Base-by-base conservation (phyloP, 2,888 invertebrate species). In the Agriopis leucophaearia region DNA sequence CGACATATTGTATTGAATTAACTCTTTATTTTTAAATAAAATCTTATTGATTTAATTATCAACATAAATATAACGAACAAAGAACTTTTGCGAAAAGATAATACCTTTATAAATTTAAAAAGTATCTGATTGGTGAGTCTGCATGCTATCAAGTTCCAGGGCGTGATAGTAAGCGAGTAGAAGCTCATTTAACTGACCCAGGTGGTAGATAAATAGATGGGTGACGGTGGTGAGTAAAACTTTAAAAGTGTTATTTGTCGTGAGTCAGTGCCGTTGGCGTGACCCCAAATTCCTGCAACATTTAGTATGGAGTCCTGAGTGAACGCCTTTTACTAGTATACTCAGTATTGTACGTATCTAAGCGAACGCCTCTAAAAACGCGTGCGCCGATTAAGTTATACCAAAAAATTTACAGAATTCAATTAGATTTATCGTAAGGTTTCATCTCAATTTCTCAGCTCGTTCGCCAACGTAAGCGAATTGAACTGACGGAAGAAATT, bases 381-480 rank as follows among this genome's bases (percentile, higher is more conserved):
- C 10, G n/a, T 15, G 5, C 8, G n/a, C 15, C n/a, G 36, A 5
- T 75, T 82, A 83, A 81, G 82, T 78, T 81, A 85, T 84, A 88
- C 86, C 85, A 86, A 88, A 89, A 27, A 27, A 86, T 86, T 83
- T 84, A 81, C 83, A 82, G 84, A 83, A 76, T 71, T 81, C 61
- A 69, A 69, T 63, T 78, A 77, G 78, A 78, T 81, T 82, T 79
- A 78, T 18, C 27, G 15, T 38, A 56, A 68, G 35, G 55, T 52
- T 54, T 50, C 38, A 45, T 47, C 69, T 64, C 64, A 60, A 58
- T 27, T 57, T n/a, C 40, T 57, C 60, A 65, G 58, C 66, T 70
- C 66, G 51, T 71, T 70, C 58, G 55, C 70, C 64, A 61, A 52
- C 63, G 48, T 66, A 69, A 63, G 57, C 71, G 75, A 75, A 74